Evolutionary conservation across 2,797 vertebrate species (phyloP).

Genomic region (Fringilla coelebs): DNA sequence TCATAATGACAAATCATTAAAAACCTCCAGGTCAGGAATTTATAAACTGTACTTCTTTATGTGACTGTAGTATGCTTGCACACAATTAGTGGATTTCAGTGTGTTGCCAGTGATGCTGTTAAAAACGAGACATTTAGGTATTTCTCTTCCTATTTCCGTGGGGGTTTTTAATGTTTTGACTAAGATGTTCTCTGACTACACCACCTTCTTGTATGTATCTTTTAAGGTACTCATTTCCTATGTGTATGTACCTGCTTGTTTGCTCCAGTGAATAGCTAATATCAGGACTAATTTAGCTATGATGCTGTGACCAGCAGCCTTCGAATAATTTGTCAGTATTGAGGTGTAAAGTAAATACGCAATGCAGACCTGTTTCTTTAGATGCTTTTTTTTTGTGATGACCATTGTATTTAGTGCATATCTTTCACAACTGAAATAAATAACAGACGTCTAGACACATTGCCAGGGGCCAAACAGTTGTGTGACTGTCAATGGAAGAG

Average conservation of each 20-base stretch:
- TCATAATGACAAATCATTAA: neutral
- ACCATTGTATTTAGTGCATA: neutral
- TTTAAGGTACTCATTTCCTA: neutral
- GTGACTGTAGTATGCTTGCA: neutral
- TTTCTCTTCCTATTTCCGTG: neutral
- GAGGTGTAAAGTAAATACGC: neutral
- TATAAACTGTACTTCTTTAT: neutral
- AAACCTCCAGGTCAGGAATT: neutral
- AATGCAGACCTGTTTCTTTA: neutral
- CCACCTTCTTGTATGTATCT: neutral
- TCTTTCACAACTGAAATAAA: slow-evolving; percentile 17
- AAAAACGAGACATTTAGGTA: neutral
- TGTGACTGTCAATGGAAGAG: slow-evolving; percentile 30
- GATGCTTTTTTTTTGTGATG: neutral
- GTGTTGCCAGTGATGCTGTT: neutral
- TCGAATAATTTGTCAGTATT: neutral
- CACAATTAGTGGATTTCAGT: neutral
- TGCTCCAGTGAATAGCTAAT: neutral
- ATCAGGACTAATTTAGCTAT: neutral
- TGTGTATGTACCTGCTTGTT: neutral
- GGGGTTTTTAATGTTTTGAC: neutral
- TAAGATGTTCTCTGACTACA: neutral
- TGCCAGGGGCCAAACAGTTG: slow-evolving; percentile 55
- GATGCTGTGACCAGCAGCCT: neutral
- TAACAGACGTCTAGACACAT: slow-evolving; percentile 57